Percentiles rank a stretch among this genome's conserved stretches.
Evolutionary conservation across 2,113 vertebrate species (phyloP).

Genomic region (Eubucco bourcierii): DNA sequence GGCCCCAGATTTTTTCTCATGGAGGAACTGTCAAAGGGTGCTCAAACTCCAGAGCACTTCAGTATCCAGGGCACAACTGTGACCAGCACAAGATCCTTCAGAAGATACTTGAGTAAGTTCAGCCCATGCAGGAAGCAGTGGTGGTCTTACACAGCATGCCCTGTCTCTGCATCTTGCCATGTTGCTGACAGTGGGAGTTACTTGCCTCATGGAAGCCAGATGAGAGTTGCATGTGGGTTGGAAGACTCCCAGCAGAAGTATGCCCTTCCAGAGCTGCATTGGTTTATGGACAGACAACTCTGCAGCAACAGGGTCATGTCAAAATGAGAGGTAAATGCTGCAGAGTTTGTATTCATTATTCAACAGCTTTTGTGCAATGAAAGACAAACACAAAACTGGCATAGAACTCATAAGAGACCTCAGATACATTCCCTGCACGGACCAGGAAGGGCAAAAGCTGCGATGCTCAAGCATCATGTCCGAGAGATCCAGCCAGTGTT

Average conservation of each 20-base stretch:
- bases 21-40: neutral
- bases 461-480: constrained; percentile 51
- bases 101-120: neutral
- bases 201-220: neutral
- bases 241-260: neutral
- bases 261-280: neutral
- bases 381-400: neutral
- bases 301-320: neutral
- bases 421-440: neutral
- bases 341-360: neutral
- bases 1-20: neutral
- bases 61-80: neutral
- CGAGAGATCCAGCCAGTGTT: constrained; percentile 65
- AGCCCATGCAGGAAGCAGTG: accelerated
- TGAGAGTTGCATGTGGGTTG: neutral
- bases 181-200: neutral
- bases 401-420: neutral
- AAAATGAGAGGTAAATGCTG: neutral
- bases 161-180: neutral
- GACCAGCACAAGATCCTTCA: neutral
- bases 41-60: neutral
- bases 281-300: neutral
- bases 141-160: neutral
- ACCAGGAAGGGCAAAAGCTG: neutral
- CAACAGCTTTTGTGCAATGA: neutral